Percentiles rank a stretch among this genome's conserved stretches.
phyloP scores from a whole-genome alignment of 2,797 vertebrate genomes.

The Labeo calbasu region DNA sequence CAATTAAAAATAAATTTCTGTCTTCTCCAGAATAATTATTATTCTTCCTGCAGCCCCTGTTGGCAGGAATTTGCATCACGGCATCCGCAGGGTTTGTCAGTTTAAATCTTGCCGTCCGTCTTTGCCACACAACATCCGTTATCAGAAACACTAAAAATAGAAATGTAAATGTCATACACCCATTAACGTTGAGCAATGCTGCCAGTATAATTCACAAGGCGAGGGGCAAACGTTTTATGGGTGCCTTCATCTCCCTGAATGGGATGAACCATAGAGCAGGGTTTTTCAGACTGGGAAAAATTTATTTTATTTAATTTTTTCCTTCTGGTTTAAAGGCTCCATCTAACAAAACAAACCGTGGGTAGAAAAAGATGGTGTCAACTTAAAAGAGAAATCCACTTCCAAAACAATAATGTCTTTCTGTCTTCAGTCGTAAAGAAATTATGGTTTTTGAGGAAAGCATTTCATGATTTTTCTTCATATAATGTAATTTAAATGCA shows the following conservation, averaged over 20 bases:
- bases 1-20: constrained; percentile 5
- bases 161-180: background rate
- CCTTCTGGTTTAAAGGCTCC: no score
- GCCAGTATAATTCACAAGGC: background rate
- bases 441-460: no score
- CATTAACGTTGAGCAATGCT: background rate
- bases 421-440: no score
- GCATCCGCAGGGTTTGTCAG: constrained; percentile 1
- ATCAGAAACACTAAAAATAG: constrained; percentile 33
- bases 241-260: background rate
- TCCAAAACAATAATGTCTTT: no score
- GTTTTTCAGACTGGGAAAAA: background rate
- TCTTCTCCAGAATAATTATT: background rate
- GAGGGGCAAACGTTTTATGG: constrained; percentile 12
- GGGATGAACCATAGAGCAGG: background rate
- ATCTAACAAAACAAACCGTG: no score
- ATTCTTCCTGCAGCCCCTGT: background rate
- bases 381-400: no score
- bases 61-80: background rate
- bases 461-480: no score
- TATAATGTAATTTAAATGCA: no score
- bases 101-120: background rate
- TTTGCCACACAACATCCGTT: background rate
- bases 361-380: no score
- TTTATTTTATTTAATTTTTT: no score